Evolutionary conservation across 2,113 vertebrate genomes (phyloP), one percentile per base, ranked within the genome.

Genomic region (Symphodus melops): DNA sequence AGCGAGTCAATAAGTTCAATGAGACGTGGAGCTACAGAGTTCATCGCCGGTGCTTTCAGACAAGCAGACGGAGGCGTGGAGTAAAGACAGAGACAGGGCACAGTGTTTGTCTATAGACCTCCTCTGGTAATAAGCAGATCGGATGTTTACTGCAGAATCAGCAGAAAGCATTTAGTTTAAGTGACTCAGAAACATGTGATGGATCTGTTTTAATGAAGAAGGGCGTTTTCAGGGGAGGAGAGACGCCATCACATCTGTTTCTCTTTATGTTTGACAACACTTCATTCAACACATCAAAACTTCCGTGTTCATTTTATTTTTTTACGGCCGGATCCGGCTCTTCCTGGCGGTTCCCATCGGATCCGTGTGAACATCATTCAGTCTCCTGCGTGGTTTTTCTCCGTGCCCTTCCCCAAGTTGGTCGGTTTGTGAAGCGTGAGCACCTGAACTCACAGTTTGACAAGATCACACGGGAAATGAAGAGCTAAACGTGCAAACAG

Each of bases 11-110:
- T 37, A 14, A 20, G 53, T 72, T 25, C 48, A 20, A 8, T n/a
- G n/a, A 60, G 57, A 63, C 16, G 52, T 4, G 0, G 13, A 54
- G 76, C 25, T 1, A 11, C 21, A 4, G 23, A 25, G 41, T 60
- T 61, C 57, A 36, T 58, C 17, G 16, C 14, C 7, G 46, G 46
- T 48, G 46, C 46, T 61, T 77, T 49, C 8, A 12, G 14, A 51
- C 23, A 52, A 41, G 66, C 75, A 48, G 46, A 48, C 7, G 46
- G 16, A 48, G 46, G 14, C 12, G 14, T 13, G 44, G 44, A 41
- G 8, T 41, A 41, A 9, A 41, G 14, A 19, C 75, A 79, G 81
- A 65, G 70, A 84, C 70, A 70, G 75, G 77, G 57, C 52, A 56
- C 42, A 28, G 58, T 20, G 11, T 44, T 44, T 48, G 17, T 48